These are phyloP conservation scores for Luperina nickerlii DNA, from an alignment of 2,888 invertebrate genomes.

Conservation along the genomic window DNA sequence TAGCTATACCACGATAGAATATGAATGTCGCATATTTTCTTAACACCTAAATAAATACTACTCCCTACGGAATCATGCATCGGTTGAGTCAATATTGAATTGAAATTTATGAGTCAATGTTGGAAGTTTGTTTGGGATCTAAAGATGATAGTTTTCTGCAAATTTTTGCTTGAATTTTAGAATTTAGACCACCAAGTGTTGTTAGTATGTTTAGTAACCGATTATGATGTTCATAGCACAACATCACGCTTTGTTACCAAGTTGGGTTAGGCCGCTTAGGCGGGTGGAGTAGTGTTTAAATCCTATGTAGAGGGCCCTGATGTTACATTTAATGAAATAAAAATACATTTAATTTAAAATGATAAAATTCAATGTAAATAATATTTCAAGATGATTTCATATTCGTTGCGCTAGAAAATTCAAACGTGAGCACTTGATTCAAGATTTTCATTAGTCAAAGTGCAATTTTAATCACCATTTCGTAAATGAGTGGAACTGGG, in stretches of 20 bases:
- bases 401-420: background rate
- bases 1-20: conserved; percentile 42
- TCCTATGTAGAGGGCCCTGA: background rate
- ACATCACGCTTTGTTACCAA: background rate
- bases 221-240: background rate
- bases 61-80: conserved; percentile 37
- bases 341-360: too few species aligned
- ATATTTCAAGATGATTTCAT: conserved; percentile 20
- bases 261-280: too few species aligned
- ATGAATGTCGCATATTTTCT: conserved; percentile 58
- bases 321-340: background rate
- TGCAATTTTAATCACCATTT: background rate
- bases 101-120: conserved; percentile 61
- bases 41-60: conserved; percentile 64
- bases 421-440: background rate
- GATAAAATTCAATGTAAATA: background rate
- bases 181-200: conserved; percentile 42
- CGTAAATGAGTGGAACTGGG: background rate
- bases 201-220: background rate
- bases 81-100: conserved; percentile 50
- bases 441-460: conserved; percentile 6
- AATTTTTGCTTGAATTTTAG: conserved; percentile 49
- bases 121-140: conserved; percentile 62
- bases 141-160: conserved; percentile 55
- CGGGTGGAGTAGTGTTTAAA: background rate